These are phyloP conservation scores for Acanthaster planci DNA, from an alignment of 35 echinoderm and acorn worm genomes.

Conservation along the genomic window DNA sequence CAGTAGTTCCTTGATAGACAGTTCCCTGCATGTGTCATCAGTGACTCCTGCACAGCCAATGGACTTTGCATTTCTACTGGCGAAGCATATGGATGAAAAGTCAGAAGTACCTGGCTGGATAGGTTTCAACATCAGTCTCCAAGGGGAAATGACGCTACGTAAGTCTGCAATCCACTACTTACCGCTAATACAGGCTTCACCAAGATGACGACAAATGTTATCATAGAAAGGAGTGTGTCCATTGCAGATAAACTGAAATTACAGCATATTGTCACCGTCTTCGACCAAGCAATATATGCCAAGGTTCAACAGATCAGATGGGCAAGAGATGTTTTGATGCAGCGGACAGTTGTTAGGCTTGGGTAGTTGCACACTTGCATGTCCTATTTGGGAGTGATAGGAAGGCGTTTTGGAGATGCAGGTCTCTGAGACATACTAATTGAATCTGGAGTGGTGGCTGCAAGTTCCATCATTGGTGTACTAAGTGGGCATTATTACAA, in stretches of 20 bases:
- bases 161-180: slow-evolving; percentile 58
- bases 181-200: slow-evolving; percentile 60
- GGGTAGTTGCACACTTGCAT: too few species aligned
- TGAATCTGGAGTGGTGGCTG: slow-evolving; percentile 57
- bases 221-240: slow-evolving; percentile 48
- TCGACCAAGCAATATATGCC: slow-evolving; percentile 57
- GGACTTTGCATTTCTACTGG: too few species aligned
- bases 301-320: slow-evolving; percentile 58
- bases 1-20: too few species aligned
- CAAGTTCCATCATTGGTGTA: slow-evolving; percentile 58
- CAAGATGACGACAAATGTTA: slow-evolving; percentile 64
- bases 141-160: slow-evolving; percentile 6
- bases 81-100: neutral
- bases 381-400: neutral
- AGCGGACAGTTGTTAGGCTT: too few species aligned
- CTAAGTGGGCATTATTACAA: slow-evolving; percentile 75
- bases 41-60: too few species aligned
- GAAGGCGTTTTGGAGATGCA: slow-evolving; percentile 74
- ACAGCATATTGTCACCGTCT: neutral
- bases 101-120: slow-evolving; percentile 50
- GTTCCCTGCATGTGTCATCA: too few species aligned
- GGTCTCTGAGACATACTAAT: slow-evolving; percentile 77
- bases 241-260: slow-evolving; percentile 32
- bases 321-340: neutral
- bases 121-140: slow-evolving; percentile 53